These are phyloP conservation scores for Elegia similella DNA, from an alignment of 2,888 invertebrate genomes.

Conservation along the genomic window DNA sequence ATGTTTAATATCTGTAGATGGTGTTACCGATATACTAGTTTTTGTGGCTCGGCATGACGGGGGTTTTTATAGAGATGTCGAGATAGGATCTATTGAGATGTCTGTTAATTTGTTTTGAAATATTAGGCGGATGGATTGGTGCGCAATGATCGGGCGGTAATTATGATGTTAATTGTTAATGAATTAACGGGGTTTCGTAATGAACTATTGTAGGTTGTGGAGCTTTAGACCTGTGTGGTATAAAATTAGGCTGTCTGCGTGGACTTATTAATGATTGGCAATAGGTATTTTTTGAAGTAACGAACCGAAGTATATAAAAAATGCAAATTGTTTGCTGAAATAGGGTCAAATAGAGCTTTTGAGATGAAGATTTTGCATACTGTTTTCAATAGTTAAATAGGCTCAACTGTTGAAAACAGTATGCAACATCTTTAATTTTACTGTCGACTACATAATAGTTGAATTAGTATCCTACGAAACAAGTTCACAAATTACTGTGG, in stretches of 20 bases:
- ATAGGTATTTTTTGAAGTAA: too few species aligned
- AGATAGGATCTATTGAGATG: slow-evolving; percentile 54
- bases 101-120: slow-evolving; percentile 65
- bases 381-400: too few species aligned
- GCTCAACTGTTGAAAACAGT: too few species aligned
- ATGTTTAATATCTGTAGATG: slow-evolving; percentile 76
- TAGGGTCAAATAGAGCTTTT: too few species aligned
- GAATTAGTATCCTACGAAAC: too few species aligned
- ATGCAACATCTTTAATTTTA: too few species aligned
- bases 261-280: not conserved
- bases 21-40: slow-evolving; percentile 79
- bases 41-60: slow-evolving; percentile 58
- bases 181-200: slow-evolving; percentile 10
- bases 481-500: too few species aligned
- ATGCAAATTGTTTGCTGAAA: too few species aligned
- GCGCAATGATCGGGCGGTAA: slow-evolving; percentile 14
- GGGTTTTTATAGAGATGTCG: slow-evolving; percentile 45
- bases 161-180: slow-evolving; percentile 16
- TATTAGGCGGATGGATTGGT: slow-evolving; percentile 39
- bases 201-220: not conserved
- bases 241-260: not conserved
- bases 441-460: too few species aligned
- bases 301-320: too few species aligned
- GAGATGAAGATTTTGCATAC: too few species aligned
- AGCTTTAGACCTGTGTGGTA: not conserved